Conservation (phyloP, 2,797 vertebrate genomes). For the Echeneis naucrates region DNA sequence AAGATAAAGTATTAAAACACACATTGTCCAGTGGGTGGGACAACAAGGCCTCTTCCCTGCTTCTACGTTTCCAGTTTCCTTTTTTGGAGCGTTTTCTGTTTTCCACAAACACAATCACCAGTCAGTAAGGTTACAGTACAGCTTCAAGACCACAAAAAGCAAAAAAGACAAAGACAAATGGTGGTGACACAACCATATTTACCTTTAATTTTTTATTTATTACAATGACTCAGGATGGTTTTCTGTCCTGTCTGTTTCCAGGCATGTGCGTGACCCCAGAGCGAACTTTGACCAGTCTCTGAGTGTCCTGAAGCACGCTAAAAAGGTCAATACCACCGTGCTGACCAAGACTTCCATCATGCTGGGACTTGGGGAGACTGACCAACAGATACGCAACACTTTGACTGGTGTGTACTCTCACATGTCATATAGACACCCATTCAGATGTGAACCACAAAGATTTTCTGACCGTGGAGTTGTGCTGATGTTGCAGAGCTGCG, state of each 20-base stretch:
- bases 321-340: conserved; percentile 85
- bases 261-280: conserved; percentile 92
- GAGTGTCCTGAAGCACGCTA: conserved; percentile 89
- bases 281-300: conserved; percentile 94
- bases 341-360: conserved; percentile 97
- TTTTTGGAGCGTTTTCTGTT: too few species aligned
- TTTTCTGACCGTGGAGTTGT: conserved; percentile 17
- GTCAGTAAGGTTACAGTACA: too few species aligned
- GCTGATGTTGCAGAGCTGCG: conserved; percentile 86
- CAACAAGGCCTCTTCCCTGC: not conserved
- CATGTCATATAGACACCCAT: not conserved
- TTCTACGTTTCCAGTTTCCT: not conserved
- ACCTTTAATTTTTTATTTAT: not conserved
- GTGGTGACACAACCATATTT: too few species aligned
- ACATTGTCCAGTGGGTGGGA: conserved; percentile 62
- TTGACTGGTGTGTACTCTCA: conserved; percentile 84
- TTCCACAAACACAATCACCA: too few species aligned
- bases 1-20: conserved; percentile 10
- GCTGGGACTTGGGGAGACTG: conserved; percentile 94
- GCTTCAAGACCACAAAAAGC: too few species aligned
- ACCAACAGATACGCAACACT: conserved; percentile 87
- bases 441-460: not conserved
- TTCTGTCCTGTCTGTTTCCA: conserved; percentile 62
- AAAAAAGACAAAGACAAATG: too few species aligned
- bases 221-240: not conserved